phyloP scores from a whole-genome alignment of 2,113 vertebrate genomes.

The Thomomys bottae region DNA sequence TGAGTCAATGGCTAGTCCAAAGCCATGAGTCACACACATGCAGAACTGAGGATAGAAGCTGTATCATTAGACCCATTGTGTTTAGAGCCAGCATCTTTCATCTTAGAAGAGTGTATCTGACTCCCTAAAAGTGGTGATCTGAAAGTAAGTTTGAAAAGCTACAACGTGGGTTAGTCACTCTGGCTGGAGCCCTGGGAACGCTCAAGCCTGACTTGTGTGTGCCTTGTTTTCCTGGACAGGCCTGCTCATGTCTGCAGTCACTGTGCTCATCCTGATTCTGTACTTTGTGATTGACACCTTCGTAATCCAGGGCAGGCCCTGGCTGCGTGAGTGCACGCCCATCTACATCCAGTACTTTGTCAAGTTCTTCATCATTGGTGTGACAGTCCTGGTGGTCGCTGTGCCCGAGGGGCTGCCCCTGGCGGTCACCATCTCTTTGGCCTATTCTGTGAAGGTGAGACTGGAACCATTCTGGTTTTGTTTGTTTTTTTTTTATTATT shows the following conservation, averaged over 20 bases:
- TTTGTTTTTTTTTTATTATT: no score
- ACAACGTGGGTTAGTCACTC: rapidly evolving
- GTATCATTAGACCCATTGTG: not conserved
- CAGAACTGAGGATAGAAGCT: not conserved
- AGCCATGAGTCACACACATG: not conserved
- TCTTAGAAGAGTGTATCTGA: not conserved
- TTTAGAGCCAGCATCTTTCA: not conserved
- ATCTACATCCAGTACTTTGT: slow-evolving; percentile 99
- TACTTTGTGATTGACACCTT: slow-evolving; percentile 97
- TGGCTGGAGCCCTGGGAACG: not conserved
- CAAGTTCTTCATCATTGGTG: slow-evolving; percentile 99
- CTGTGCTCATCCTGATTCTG: slow-evolving; percentile 95
- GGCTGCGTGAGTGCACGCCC: slow-evolving; percentile 93
- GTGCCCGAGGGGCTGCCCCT: slow-evolving; percentile 97
- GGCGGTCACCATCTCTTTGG: slow-evolving; percentile 97
- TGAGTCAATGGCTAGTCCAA: not conserved
- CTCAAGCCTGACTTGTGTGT: not conserved
- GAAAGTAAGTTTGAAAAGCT: not conserved
- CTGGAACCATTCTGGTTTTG: rapidly evolving
- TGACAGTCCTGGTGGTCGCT: slow-evolving; percentile 97
- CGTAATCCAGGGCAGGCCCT: slow-evolving; percentile 87
- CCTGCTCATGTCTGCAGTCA: slow-evolving; percentile 96
- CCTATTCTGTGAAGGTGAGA: slow-evolving; percentile 97
- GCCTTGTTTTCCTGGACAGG: slow-evolving; percentile 82
- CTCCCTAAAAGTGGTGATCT: not conserved